phyloP scores from a whole-genome alignment of 2,888 invertebrate species.

The Caenorhabditis drosophilae region DNA sequence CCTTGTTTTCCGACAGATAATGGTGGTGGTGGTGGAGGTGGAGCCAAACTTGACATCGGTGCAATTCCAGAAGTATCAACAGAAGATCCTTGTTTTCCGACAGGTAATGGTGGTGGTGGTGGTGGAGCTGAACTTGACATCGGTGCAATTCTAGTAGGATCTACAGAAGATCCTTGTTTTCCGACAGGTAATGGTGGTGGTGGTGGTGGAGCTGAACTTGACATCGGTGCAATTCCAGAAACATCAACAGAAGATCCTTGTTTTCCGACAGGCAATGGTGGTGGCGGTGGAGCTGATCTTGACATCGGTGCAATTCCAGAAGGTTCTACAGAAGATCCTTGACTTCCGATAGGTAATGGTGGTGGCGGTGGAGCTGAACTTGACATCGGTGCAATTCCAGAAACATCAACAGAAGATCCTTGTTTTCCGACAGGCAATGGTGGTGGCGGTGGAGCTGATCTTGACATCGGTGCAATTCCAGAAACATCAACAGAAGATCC shows the following conservation, averaged over 20 bases:
- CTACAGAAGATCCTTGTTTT: conserved; percentile 1
- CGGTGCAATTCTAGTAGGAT: neutral
- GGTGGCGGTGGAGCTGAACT: conserved; percentile 10
- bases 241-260: neutral
- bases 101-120: conserved; percentile 15
- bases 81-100: too few species aligned
- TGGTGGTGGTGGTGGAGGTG: conserved; percentile 27
- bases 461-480: neutral
- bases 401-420: neutral
- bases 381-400: conserved; percentile 3
- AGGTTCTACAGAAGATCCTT: neutral
- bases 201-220: conserved; percentile 10
- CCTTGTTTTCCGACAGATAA: neutral
- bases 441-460: neutral
- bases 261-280: conserved; percentile 2
- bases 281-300: conserved; percentile 11
- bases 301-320: neutral
- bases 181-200: conserved; percentile 14
- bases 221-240: conserved; percentile 3
- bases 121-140: conserved; percentile 10
- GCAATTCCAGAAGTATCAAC: neutral
- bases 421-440: neutral
- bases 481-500: too few species aligned
- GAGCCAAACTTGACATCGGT: neutral
- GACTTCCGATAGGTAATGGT: neutral